Evolutionary conservation across 2,113 vertebrate species (phyloP), one percentile per base, ranked within the genome.

Genomic region (Harpagus bidentatus): DNA sequence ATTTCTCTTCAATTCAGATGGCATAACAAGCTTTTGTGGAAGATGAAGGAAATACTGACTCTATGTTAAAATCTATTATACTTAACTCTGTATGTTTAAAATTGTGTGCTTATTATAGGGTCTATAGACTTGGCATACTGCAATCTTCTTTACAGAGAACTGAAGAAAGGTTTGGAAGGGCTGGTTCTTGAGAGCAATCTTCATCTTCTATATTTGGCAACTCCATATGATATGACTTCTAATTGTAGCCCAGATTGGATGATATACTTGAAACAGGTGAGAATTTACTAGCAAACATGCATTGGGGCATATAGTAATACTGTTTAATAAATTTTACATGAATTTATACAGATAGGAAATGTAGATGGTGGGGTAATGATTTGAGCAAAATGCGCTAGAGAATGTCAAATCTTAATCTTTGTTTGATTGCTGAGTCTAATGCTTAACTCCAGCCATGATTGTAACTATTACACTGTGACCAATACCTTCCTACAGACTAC

Each of bases 241-340:
- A 99, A 98, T 84, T 98, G 98, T 94, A 98, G 96, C 34, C 99
- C 99, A 29, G 98, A 99, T 25, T 99, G 99, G 99, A 99, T 99
- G 98, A 92, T 99, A 58, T 99, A 98, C 95, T 98, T 99, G 96
- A 98, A 98, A 90, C 99, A 99, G 99, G 99, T 99, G 80, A 96
- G 85, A 76, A 25, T 40, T 83, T 70, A 38, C 34, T 72, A 63
- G 47, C 67, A 81, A 70, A 31, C 7, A 2, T 80, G 9, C 23
- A 23, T 26, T 31, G 17, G 10, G 59, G 4, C 22, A 20, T 25
- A 7, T 9, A 42, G 22, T 43, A 56, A 73, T 73, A 7, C 58
- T 61, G 29, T 21, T 36, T 56, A 34, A 32, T 67, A 42, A 36
- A 38, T 47, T 36, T 76, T 42, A 53, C 40, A 9, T 23, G 40